These are phyloP conservation scores for Pammene fasciana DNA, from an alignment of 2,888 invertebrate genomes.

Conservation along the genomic window DNA sequence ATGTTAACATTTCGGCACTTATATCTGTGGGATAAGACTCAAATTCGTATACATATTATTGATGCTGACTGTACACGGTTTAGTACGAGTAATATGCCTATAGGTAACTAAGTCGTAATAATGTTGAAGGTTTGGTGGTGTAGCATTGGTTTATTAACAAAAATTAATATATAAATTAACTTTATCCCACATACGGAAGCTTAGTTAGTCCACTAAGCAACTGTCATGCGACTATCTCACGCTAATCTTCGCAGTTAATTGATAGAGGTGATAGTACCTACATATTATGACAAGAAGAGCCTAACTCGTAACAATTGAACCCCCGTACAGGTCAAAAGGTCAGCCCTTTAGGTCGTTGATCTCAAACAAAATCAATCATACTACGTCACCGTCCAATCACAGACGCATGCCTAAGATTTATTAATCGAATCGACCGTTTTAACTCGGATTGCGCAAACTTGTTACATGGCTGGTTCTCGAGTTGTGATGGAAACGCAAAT, in stretches of 20 bases:
- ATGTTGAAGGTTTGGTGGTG: too few species aligned
- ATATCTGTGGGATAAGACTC: too few species aligned
- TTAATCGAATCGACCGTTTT: slow-evolving; percentile 21
- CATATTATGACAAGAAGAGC: background rate
- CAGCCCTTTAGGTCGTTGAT: background rate
- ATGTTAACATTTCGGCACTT: too few species aligned
- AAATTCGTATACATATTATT: too few species aligned
- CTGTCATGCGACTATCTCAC: background rate
- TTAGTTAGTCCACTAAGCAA: background rate
- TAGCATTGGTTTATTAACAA: too few species aligned
- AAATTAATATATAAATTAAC: too few species aligned
- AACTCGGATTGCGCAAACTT: slow-evolving; percentile 30
- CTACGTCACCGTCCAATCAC: slow-evolving; percentile 3
- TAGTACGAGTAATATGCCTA: too few species aligned
- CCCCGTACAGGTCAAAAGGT: background rate
- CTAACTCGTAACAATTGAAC: slow-evolving; percentile 2
- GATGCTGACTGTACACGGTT: too few species aligned
- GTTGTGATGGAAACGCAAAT: slow-evolving; percentile 25
- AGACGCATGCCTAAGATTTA: slow-evolving; percentile 16
- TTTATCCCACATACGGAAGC: too few species aligned
- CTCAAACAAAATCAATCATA: slow-evolving; percentile 20
- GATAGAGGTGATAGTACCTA: background rate
- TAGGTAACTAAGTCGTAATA: too few species aligned
- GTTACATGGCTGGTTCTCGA: slow-evolving; percentile 22
- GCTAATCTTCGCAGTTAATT: background rate